Base-by-base conservation (phyloP, 2,888 invertebrate species). In the Rhaphigaster nebulosa region DNA sequence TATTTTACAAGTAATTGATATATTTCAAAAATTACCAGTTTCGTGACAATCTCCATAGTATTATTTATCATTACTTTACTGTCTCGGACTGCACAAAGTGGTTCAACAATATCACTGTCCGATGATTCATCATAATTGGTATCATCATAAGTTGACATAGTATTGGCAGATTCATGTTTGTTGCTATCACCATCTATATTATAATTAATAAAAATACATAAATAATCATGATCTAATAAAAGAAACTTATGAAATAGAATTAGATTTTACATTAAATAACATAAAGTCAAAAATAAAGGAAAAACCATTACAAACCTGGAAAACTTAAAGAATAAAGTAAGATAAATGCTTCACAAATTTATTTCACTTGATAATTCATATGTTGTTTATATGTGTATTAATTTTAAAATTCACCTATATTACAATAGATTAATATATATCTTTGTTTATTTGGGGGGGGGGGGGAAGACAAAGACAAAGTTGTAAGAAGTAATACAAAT, bases 21-120 rank as follows among this genome's bases (percentile, higher is more conserved):
- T 89, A 65, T 89, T 45, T 45, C 41, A 65, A 89, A 45, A 0
- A 54, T 38, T 76, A 91, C 91, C 91, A 91, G 41, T 89, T 91
- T 91, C 20, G 88, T 70, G 50, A 87, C 89, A 41, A 91, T 95
- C 93, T 97, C 97, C 92, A 97, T 94, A 0, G 97, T 97, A 94
- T 96, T 96, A 60, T 96, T 96, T 89, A 96, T 96, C 38, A 96
- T 94, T 89, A 94, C 94, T 93, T 96, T 96, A 87, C 91, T 91
- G 92, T 96, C 96, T 92, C 96, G 94, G 18, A 96, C 95, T 91
- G 95, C 94, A 90, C 95, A 95, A 91, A 96, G 94, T 34, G 96
- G 95, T 92, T 96, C 96, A 91, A 94, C 95, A 34, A 95, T 93
- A 93, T 95, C 95, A 88, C 93, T 94, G 18, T 52, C 52, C 60